Conservation (phyloP, 2,888 invertebrate species). For the Watsonalla cultraria region DNA sequence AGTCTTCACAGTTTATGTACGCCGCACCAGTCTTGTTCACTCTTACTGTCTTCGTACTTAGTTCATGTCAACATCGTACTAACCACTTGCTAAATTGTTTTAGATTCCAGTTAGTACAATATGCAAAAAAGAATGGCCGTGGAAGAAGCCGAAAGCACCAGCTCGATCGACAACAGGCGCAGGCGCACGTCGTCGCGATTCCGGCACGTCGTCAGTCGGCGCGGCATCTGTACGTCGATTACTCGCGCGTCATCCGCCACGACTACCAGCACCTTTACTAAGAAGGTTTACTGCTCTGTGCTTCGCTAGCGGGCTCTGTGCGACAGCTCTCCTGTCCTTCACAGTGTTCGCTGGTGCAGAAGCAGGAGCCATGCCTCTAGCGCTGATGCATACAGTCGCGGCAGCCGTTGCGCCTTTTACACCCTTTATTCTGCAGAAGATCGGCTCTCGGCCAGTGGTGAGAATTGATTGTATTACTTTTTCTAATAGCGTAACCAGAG, state of each 20-base stretch:
- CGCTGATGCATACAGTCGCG: conserved; percentile 80
- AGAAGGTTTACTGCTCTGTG: conserved; percentile 75
- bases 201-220: conserved; percentile 85
- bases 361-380: conserved; percentile 81
- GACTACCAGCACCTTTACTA: conserved; percentile 71
- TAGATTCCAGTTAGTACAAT: conserved; percentile 68
- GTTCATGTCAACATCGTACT: too few relatives aligned
- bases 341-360: conserved; percentile 71
- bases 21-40: too few relatives aligned
- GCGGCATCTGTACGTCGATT: conserved; percentile 87
- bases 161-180: conserved; percentile 30
- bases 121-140: conserved; percentile 71
- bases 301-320: conserved; percentile 80
- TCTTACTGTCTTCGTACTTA: too few relatives aligned
- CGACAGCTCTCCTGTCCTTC: conserved; percentile 81
- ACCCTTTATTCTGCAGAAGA: conserved; percentile 62
- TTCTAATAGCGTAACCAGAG: too few relatives aligned
- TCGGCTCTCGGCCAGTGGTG: conserved; percentile 49
- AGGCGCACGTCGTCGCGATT: conserved; percentile 79
- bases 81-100: neutral
- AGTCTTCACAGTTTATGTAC: too few relatives aligned
- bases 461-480: neutral
- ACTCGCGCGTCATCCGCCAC: conserved; percentile 75
- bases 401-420: conserved; percentile 76
- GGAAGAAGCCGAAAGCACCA: conserved; percentile 58